Conservation (phyloP, 2,888 invertebrate species). For the Campaea margaritaria region DNA sequence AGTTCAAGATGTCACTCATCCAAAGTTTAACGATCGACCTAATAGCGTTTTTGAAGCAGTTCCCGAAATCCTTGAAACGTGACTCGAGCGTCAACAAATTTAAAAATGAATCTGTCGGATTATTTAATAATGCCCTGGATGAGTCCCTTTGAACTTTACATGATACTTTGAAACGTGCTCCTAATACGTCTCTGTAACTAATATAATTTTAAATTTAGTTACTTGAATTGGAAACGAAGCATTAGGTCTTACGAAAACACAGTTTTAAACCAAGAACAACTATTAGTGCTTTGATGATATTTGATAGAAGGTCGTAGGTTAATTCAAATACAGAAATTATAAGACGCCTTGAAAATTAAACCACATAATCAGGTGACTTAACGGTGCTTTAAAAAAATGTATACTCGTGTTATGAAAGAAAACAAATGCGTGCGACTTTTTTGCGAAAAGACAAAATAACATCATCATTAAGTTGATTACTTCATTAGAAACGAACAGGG, state of each 20-base stretch:
- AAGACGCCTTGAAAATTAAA: slow-evolving; percentile 8
- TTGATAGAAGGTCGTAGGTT: too few relatives aligned
- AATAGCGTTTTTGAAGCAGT: slow-evolving; percentile 82
- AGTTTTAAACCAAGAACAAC: too few relatives aligned
- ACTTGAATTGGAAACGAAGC: too few relatives aligned
- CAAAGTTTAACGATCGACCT: slow-evolving; percentile 82
- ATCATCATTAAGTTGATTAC: slow-evolving; percentile 47
- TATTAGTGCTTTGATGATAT: too few relatives aligned
- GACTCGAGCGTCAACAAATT: slow-evolving; percentile 81
- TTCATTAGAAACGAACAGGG: slow-evolving; percentile 53
- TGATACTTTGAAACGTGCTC: slow-evolving; percentile 58
- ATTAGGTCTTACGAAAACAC: too few relatives aligned
- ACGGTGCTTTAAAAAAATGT: slow-evolving; percentile 18
- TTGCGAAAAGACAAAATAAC: slow-evolving; percentile 42
- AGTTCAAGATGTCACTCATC: slow-evolving; percentile 82
- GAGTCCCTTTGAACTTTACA: slow-evolving; percentile 72
- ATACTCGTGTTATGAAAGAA: slow-evolving; percentile 25
- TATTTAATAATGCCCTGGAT: slow-evolving; percentile 72
- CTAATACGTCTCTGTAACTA: slow-evolving; percentile 56
- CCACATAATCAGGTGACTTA: background rate
- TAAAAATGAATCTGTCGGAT: slow-evolving; percentile 76
- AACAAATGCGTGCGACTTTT: slow-evolving; percentile 35
- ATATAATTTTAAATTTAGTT: slow-evolving; percentile 5
- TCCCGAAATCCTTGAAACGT: slow-evolving; percentile 82
- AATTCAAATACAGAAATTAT: background rate